Conservation (phyloP, 2,888 invertebrate species). For the Apodemia mormo region DNA sequence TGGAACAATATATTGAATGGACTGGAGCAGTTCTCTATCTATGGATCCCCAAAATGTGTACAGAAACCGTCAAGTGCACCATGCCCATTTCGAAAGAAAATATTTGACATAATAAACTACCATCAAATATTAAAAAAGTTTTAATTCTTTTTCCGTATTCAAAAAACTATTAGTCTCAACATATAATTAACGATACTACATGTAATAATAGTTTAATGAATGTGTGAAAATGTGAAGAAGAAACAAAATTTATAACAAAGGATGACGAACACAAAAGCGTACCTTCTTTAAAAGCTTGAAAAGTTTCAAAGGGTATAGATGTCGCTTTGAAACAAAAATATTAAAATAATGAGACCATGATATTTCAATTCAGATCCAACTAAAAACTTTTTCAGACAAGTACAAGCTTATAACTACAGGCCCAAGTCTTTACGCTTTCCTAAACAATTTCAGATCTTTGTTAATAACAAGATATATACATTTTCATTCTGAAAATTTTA, state of each 20-base stretch:
- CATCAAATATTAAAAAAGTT: no score
- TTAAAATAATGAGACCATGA: not conserved
- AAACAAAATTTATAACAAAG: not conserved
- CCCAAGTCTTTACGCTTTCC: not conserved
- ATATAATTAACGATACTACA: no score
- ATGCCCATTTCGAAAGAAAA: no score
- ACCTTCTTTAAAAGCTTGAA: not conserved
- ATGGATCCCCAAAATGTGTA: no score
- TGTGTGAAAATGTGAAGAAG: not conserved
- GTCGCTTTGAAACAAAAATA: not conserved
- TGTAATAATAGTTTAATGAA: no score
- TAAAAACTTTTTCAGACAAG: not conserved
- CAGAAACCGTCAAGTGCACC: no score
- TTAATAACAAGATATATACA: constrained; percentile 6
- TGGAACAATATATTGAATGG: no score
- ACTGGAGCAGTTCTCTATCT: no score
- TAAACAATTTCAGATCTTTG: constrained; percentile 11
- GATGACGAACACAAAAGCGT: not conserved
- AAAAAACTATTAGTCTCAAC: no score
- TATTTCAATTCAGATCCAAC: not conserved
- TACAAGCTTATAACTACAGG: constrained; percentile 9
- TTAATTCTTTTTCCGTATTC: no score
- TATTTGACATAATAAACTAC: no score
- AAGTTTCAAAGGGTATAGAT: not conserved
- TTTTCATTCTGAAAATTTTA: not conserved